phyloP scores from a whole-genome alignment of 2,888 invertebrate genomes.

The Furcula furcula region DNA sequence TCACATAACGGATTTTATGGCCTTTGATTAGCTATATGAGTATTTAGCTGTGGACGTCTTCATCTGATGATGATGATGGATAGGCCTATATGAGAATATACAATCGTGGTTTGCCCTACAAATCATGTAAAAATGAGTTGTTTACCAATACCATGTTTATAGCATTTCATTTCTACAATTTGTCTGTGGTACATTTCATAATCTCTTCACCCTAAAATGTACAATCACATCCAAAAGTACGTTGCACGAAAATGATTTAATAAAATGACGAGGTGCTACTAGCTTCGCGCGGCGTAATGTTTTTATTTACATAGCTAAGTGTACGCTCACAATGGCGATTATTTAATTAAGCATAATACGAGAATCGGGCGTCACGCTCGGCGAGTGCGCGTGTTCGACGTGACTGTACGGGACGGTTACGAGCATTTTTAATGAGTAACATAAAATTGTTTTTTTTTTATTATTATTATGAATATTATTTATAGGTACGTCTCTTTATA shows the following conservation, averaged over 20 bases:
- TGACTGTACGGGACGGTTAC: slow-evolving; percentile 1
- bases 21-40: no score
- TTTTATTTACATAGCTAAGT: slow-evolving; percentile 50
- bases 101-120: neutral
- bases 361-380: slow-evolving; percentile 28
- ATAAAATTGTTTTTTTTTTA: neutral
- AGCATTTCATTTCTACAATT: neutral
- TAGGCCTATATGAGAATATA: neutral
- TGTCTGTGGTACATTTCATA: neutral
- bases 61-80: neutral
- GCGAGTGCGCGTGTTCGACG: slow-evolving; percentile 12
- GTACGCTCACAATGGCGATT: slow-evolving; percentile 49
- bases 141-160: neutral
- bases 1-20: no score
- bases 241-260: slow-evolving; percentile 12
- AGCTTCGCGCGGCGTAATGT: slow-evolving; percentile 12
- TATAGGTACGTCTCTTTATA: no score
- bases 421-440: slow-evolving; percentile 27
- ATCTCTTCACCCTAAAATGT: neutral
- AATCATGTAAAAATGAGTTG: neutral
- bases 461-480: no score
- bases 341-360: slow-evolving; percentile 56
- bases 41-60: no score
- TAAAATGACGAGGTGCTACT: slow-evolving; percentile 15
- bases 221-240: slow-evolving; percentile 6